Evolutionary conservation across 1,140 invertebrate genomes (phyloP), one percentile per base, ranked within the genome.

Genomic region (Stenopsyche tienmushanensis): DNA sequence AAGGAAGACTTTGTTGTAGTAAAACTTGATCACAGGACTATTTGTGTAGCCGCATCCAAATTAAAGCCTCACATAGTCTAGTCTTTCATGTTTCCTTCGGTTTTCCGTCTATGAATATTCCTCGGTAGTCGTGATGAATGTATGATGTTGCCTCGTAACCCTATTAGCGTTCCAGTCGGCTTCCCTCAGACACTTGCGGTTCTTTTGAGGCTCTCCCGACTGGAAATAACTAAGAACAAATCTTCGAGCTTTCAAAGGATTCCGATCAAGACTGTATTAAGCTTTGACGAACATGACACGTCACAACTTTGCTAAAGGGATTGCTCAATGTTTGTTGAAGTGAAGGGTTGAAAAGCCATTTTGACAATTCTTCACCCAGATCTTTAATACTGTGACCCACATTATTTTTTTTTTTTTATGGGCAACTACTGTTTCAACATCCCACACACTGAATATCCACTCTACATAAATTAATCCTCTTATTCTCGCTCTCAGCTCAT

Each of bases 151-250:
- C n/a, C n/a, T n/a, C 21, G 18, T 54, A 26, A 34, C 23, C 52
- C 24, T 54, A 54, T 54, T 54, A 34, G 26, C 15, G 10, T 54
- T 54, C 23, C 26, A 25, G 23, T 26, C 26, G 52, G 52, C 15
- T 9, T 1, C 2, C 52, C 18, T 7, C 21, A 54, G 52, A 54
- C 52, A 54, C 52, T 54, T 18, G 52, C 24, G 52, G 52, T 34
- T 54, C 52, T 54, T 52, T 54, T 54, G 52, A 54, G 18, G 18
- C 18, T 2, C 52, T 25, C 1, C 23, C 52, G 52, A 54, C 52
- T 54, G 52, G 52, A 54, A 54, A 25, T 54, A 54, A 54, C 18
- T n/a, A 25, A 24, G 7, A 54, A 54, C 52, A 54, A 54, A 54
- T 54, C 52, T 54, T 26, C 52, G 24, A 15, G 52, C 23, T 24